phyloP scores from a whole-genome alignment of 2,113 vertebrate genomes.

The Sisor rabdophorus region DNA sequence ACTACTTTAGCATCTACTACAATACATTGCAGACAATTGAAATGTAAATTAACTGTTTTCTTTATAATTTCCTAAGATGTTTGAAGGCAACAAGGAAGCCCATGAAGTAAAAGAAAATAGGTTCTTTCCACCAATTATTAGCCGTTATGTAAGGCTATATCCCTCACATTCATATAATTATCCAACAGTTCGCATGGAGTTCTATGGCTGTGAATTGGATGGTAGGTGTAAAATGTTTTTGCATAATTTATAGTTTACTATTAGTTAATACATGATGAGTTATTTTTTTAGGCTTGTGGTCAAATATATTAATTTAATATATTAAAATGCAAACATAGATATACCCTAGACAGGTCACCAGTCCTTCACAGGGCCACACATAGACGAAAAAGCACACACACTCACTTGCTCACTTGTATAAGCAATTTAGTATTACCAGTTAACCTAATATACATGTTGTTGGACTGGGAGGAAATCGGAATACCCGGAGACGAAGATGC shows the following conservation, averaged over 20 bases:
- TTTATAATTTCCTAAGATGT: slow-evolving; percentile 65
- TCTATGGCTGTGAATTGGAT: slow-evolving; percentile 85
- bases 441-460: no score
- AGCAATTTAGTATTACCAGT: no score
- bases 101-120: slow-evolving; percentile 71
- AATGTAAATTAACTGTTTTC: not conserved
- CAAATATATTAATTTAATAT: no score
- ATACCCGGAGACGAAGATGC: no score
- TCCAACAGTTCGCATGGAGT: slow-evolving; percentile 87
- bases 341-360: no score
- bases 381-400: no score
- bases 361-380: no score
- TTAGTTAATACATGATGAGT: slow-evolving; percentile 5
- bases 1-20: not conserved
- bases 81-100: slow-evolving; percentile 79
- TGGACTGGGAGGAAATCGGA: no score
- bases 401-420: no score
- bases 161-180: slow-evolving; percentile 71
- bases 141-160: slow-evolving; percentile 82
- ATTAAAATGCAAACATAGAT: no score
- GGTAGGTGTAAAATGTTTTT: slow-evolving; percentile 67
- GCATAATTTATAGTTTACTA: not conserved
- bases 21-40: not conserved
- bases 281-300: no score
- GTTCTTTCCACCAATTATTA: slow-evolving; percentile 84